phyloP scores from a whole-genome alignment of 2,113 vertebrate genomes.

The Syngnathus floridae region DNA sequence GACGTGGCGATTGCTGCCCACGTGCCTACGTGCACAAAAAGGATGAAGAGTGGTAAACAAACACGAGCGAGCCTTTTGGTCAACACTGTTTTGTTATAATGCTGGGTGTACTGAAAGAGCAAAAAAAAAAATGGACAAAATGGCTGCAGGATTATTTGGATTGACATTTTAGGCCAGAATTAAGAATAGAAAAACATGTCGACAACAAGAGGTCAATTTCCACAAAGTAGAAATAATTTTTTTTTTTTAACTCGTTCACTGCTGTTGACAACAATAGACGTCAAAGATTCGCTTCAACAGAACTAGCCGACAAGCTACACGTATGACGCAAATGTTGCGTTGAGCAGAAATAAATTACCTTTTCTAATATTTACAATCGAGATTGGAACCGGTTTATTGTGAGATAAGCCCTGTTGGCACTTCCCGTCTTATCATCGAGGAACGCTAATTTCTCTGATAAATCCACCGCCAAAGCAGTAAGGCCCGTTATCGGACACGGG shows the following conservation, averaged over 20 bases:
- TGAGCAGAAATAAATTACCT: neutral
- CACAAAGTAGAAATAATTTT: too few relatives aligned
- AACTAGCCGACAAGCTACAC: too few relatives aligned
- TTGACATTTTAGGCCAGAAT: neutral
- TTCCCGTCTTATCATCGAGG: constrained; percentile 14
- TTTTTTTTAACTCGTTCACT: too few relatives aligned
- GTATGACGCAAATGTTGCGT: too few relatives aligned
- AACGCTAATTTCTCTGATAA: constrained; percentile 18
- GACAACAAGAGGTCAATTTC: too few relatives aligned
- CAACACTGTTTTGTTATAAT: constrained; percentile 27
- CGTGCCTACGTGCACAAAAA: constrained; percentile 24
- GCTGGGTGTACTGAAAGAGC: neutral
- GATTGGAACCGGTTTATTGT: constrained; percentile 11
- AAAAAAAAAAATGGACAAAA: neutral
- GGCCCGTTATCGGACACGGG: neutral
- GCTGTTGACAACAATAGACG: too few relatives aligned
- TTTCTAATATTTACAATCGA: neutral
- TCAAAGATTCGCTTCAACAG: too few relatives aligned
- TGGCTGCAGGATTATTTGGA: neutral
- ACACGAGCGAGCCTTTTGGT: constrained; percentile 29
- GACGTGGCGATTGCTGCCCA: constrained; percentile 21
- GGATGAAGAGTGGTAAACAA: constrained; percentile 39
- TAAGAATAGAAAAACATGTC: too few relatives aligned
- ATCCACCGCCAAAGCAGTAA: constrained; percentile 1
- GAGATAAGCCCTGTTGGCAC: constrained; percentile 9